Evolutionary conservation across 2,888 invertebrate genomes (phyloP), one percentile per base, ranked within the genome.

Genomic region (Orchestes rusci): DNA sequence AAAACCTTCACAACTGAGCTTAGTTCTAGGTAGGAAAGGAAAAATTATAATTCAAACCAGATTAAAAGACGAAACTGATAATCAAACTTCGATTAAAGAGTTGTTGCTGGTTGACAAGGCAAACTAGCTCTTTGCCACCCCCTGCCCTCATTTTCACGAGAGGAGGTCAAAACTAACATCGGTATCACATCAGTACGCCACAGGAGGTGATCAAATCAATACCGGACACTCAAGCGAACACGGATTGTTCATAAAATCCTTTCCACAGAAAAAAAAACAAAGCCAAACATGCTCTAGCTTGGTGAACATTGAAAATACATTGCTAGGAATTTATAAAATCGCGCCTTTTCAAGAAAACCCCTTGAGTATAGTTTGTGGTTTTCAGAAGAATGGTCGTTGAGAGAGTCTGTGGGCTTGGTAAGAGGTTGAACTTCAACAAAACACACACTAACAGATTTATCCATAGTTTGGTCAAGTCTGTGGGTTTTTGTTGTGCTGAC

Each of bases 401-500:
- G 33, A 50, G 34, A 29, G 27, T 40, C 34, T 47, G 36, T 31
- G 17, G 39, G 29, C 23, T 45, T 39, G 50, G 50, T 50, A 45
- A 50, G n/a, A n/a, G n/a, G n/a, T n/a, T n/a, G n/a, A n/a, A n/a
- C n/a, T n/a, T n/a, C n/a, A n/a, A n/a, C n/a, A n/a, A n/a, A n/a
- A n/a, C n/a, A n/a, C n/a, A n/a, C n/a, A n/a, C n/a, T 30, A 12
- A 12, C 12, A 30, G 12, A 10, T 30, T 30, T 30, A 30, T 30
- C 12, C 12, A 8, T 30, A 30, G 4, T 12, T 30, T 12, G 7
- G 12, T 12, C 12, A 30, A 23, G 23, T 23, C 8, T 30, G 7
- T 30, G 4, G 48, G 51, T 48, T 23, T 40, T 27, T 12, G 44
- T 63, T 20, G 55, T 65, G 17, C 40, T 68, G 31, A 59, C 59